Conservation (phyloP, 2,113 vertebrate genomes). For the Halcyon malimbica region DNA sequence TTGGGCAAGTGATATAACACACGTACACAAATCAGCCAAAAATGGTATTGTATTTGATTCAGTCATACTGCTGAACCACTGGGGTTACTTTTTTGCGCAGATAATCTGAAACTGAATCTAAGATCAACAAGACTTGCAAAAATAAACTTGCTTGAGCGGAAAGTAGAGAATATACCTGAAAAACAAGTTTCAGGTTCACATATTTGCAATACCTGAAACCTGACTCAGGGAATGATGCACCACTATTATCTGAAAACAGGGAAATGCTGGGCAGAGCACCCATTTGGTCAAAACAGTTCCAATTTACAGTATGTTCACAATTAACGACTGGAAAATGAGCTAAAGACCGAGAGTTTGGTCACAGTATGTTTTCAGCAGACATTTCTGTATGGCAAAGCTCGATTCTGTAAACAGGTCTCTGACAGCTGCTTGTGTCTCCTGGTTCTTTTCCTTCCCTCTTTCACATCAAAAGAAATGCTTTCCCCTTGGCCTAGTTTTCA, state of each 20-base stretch:
- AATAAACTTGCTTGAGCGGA: neutral
- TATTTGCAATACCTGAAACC: slow-evolving; percentile 37
- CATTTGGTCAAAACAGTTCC: neutral
- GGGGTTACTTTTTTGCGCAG: neutral
- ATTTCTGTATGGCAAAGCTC: neutral
- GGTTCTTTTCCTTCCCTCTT: neutral
- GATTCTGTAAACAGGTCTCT: neutral
- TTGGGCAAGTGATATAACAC: neutral
- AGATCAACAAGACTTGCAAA: neutral
- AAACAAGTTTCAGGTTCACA: slow-evolving; percentile 33
- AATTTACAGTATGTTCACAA: neutral
- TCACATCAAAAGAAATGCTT: slow-evolving; percentile 13
- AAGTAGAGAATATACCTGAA: slow-evolving; percentile 21
- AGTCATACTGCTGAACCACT: neutral
- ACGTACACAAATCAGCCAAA: neutral
- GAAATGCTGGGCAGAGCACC: neutral
- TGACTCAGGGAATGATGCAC: neutral
- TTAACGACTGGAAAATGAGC: neutral
- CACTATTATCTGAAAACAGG: neutral
- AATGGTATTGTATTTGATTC: neutral
- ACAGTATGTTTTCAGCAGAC: neutral
- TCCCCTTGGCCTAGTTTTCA: neutral
- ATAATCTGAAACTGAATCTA: neutral
- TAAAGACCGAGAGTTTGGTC: neutral
- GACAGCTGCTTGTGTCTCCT: neutral